Evolutionary conservation across 2,797 vertebrate species (phyloP).

Genomic region (Alauda arvensis): DNA sequence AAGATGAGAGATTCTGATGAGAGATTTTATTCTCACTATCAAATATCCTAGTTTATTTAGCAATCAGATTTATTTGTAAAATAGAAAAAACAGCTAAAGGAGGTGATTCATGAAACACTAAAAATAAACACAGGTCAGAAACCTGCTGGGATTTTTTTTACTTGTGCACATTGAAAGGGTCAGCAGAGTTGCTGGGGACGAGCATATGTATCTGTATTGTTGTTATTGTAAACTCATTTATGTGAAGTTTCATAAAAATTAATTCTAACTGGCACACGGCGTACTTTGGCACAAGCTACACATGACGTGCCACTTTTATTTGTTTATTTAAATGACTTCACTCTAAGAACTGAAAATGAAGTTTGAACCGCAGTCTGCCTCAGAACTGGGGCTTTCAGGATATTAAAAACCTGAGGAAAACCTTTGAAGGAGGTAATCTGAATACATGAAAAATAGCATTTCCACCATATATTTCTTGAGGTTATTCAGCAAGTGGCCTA

Average conservation of each 20-base stretch:
- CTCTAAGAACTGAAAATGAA: conserved; percentile 42
- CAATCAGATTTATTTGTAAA: conserved; percentile 54
- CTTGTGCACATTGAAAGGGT: not conserved
- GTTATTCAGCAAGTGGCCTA: conserved; percentile 49
- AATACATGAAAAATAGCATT: not conserved
- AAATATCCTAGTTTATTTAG: conserved; percentile 47
- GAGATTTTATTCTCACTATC: conserved; percentile 49
- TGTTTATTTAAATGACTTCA: conserved; percentile 61
- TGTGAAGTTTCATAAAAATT: conserved; percentile 23
- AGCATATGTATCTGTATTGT: not conserved
- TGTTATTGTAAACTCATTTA: conserved; percentile 1
- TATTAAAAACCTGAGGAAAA: conserved; percentile 48
- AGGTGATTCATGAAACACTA: conserved; percentile 21
- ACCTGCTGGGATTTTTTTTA: not conserved
- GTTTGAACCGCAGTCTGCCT: conserved; percentile 45
- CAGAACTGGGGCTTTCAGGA: conserved; percentile 20
- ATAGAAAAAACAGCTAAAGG: conserved; percentile 50
- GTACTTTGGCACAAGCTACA: conserved; percentile 7
- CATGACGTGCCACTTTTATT: conserved; percentile 40
- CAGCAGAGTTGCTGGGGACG: not conserved
- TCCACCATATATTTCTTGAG: conserved; percentile 45
- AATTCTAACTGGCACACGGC: conserved; percentile 1
- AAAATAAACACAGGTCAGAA: conserved; percentile 39
- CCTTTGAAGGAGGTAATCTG: conserved; percentile 26
- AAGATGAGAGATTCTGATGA: not conserved